Evolutionary conservation across 2,113 vertebrate species (phyloP), one percentile per base, ranked within the genome.

Genomic region (Bettongia penicillata): DNA sequence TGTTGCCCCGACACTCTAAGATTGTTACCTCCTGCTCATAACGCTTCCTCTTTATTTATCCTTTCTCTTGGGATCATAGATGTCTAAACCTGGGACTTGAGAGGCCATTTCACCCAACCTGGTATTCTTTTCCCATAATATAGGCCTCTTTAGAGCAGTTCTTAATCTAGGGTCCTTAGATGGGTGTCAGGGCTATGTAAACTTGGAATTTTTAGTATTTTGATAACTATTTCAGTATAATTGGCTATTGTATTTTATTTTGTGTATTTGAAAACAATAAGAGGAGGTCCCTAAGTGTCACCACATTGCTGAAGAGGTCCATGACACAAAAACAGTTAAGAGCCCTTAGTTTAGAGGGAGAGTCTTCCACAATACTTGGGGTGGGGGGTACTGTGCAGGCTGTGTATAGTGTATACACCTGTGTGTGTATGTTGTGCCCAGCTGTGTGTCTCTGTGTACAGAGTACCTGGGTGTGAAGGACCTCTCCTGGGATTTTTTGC

Each of bases 371-470:
- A 9, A 31, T 2, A 31, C 57, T 7, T 84, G 68, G 26, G 25
- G 28, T 22, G 48, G 49, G 53, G 92, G 84, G 10, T 43, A 25
- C 55, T 25, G 7, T 5, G 57, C 90, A 25, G 89, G 90, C 77
- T 52, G 37, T 8, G 90, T 28, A 23, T 0, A 52, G 61, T 50
- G 94, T 95, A 52, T 93, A 94, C 94, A 93, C 94, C 95, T 96
- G 96, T 93, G 92, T 1, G 8, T 92, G 94, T 95, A 23, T 84
- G 68, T 90, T 25, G 0, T 90, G 94, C 96, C 77, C 94, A 47
- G 93, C 90, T 19, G 48, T 52, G 96, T 52, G 90, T 43, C 48
- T 1, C 61, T 25, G 43, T 90, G 31, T 43, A n/a, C 93, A 22
- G n/a, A 84, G 68, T 84, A 43, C 68, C 68, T 92, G 89, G 89